These are phyloP conservation scores for Schizopygopsis malacanthus DNA, from an alignment of 2,797 vertebrate species.

Conservation along the genomic window DNA sequence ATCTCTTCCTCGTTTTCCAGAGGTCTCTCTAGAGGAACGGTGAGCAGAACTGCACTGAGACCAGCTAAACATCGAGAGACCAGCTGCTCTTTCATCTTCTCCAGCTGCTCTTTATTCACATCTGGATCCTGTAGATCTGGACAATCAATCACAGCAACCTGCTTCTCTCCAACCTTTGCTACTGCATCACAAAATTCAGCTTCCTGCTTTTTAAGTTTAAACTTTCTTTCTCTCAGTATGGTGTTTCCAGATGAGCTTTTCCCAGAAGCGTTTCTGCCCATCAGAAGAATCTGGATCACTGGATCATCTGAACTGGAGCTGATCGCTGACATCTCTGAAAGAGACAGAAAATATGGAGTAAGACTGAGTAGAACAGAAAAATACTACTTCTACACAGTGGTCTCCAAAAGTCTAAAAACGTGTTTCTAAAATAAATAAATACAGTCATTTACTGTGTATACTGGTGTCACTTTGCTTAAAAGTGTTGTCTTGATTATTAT, in stretches of 20 bases:
- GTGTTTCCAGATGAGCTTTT: slow-evolving; percentile 32
- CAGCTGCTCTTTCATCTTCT: not conserved
- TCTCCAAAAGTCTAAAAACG: no score
- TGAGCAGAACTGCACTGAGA: slow-evolving; percentile 46
- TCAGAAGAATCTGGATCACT: slow-evolving; percentile 10
- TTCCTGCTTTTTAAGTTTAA: not conserved
- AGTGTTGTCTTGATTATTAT: no score
- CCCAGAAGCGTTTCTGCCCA: slow-evolving; percentile 16
- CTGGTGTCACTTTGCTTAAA: no score
- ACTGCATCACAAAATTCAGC: no score
- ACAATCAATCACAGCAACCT: slow-evolving; percentile 29
- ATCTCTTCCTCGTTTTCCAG: slow-evolving; percentile 41
- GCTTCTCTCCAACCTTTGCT: no score
- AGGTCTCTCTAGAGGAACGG: slow-evolving; percentile 7
- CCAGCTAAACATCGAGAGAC: slow-evolving; percentile 23
- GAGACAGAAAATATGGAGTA: no score
- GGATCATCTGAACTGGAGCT: not conserved
- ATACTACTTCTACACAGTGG: no score
- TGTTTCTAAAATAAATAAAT: no score
- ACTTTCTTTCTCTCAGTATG: not conserved
- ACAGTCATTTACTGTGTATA: no score
- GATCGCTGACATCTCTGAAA: not conserved
- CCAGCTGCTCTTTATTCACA: slow-evolving; percentile 9
- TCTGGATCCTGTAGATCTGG: slow-evolving; percentile 45
- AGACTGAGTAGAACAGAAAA: no score